phyloP scores from a whole-genome alignment of 2,888 invertebrate species.

The Ormyrus nitidulus region DNA sequence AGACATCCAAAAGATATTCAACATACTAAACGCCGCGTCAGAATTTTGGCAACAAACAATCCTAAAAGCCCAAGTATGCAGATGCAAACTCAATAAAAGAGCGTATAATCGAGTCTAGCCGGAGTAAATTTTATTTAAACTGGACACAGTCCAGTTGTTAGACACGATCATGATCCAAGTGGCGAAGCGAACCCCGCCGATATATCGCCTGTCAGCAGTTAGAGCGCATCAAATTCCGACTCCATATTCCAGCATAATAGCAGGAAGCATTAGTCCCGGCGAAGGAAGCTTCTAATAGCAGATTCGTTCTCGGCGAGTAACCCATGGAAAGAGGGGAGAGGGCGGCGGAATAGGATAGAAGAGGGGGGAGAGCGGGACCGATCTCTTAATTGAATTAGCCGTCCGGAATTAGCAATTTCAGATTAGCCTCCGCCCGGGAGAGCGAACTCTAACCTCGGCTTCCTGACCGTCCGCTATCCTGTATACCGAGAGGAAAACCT shows the following conservation, averaged over 20 bases:
- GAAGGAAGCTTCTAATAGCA: constrained; percentile 31
- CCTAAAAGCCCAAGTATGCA: background rate
- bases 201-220: constrained; percentile 20
- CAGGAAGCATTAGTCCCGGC: background rate
- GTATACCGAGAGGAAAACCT: too few relatives aligned
- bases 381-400: constrained; percentile 74
- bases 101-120: too few relatives aligned
- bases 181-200: background rate
- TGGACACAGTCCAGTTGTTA: background rate
- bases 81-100: constrained; percentile 2
- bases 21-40: too few relatives aligned
- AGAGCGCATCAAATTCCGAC: constrained; percentile 13
- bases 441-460: background rate
- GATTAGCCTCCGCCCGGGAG: constrained; percentile 64
- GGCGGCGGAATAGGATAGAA: constrained; percentile 5
- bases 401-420: constrained; percentile 72
- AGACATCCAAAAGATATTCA: too few relatives aligned
- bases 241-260: constrained; percentile 13
- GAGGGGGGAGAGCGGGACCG: constrained; percentile 56
- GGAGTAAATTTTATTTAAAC: too few relatives aligned
- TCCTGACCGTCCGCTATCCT: background rate
- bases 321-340: constrained; percentile 30
- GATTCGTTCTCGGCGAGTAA: constrained; percentile 13
- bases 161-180: background rate
- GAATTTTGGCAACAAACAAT: too few relatives aligned